Evolutionary conservation across 1,140 invertebrate genomes (phyloP).

Genomic region (Cyclargus thomasi): DNA sequence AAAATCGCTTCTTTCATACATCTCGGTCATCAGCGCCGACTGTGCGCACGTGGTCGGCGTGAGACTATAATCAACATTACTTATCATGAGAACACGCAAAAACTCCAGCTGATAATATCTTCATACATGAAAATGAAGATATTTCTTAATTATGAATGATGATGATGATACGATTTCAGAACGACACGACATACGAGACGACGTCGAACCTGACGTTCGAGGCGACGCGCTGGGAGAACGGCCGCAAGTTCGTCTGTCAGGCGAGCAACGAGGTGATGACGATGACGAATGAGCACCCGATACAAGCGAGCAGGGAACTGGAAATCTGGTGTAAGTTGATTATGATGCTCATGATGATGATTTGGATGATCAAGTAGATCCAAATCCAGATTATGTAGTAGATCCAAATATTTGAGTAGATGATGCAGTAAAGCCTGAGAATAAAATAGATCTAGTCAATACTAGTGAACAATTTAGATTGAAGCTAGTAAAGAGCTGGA

Average conservation of each 20-base stretch:
- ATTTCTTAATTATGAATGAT: neutral
- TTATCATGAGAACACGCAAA: neutral
- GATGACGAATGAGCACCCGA: slow-evolving; percentile 81
- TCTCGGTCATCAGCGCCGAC: too few species aligned
- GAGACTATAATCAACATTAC: too few species aligned
- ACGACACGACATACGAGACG: slow-evolving; percentile 86
- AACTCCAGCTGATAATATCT: neutral
- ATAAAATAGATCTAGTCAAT: neutral
- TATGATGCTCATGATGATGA: neutral
- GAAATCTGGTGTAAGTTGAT: slow-evolving; percentile 88
- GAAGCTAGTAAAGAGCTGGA: slow-evolving; percentile 78
- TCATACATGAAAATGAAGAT: neutral
- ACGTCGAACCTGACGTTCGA: slow-evolving; percentile 85
- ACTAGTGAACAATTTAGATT: too few species aligned
- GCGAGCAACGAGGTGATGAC: slow-evolving; percentile 87
- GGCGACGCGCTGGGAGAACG: slow-evolving; percentile 88
- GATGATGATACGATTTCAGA: slow-evolving; percentile 34
- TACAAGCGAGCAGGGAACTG: slow-evolving; percentile 80
- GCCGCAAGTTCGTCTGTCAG: slow-evolving; percentile 84
- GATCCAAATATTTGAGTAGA: neutral
- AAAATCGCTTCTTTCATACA: too few species aligned
- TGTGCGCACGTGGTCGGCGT: too few species aligned
- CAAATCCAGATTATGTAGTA: too few species aligned
- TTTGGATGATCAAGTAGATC: neutral
- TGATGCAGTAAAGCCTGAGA: neutral